phyloP scores from a whole-genome alignment of 2,797 vertebrate species.

The Dicrostonyx torquatus region DNA sequence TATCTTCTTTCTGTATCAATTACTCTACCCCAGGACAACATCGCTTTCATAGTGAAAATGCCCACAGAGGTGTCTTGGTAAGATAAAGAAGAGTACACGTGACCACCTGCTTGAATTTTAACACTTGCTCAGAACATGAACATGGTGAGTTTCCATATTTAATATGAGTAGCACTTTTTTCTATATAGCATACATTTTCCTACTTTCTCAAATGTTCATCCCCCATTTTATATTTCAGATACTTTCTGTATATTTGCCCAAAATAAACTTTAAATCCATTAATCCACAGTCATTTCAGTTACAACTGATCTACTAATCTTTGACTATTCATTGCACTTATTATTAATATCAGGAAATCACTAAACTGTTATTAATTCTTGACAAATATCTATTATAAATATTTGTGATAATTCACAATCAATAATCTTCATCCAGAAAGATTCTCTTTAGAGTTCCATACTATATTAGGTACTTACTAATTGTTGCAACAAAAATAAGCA shows the following conservation, averaged over 20 bases:
- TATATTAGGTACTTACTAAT: not conserved
- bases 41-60: not conserved
- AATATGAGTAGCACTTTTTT: not conserved
- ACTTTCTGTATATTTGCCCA: not conserved
- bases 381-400: slow-evolving; percentile 8
- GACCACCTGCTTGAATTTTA: not conserved
- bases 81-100: not conserved
- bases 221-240: not conserved
- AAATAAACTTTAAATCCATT: not conserved
- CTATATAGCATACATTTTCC: not conserved
- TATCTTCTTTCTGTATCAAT: not conserved
- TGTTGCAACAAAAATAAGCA: not conserved
- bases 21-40: not conserved
- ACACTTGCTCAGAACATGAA: not conserved
- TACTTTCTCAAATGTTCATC: not conserved
- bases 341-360: slow-evolving; percentile 33
- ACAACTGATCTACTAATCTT: not conserved
- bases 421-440: not conserved
- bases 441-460: not conserved
- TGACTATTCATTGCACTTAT: not conserved
- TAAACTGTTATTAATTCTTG: slow-evolving; percentile 43
- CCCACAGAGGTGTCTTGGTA: not conserved
- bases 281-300: not conserved
- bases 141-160: not conserved
- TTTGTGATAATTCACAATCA: not conserved